phyloP scores from a whole-genome alignment of 2,888 invertebrate genomes.

The Cosmorhoe ocellata region DNA sequence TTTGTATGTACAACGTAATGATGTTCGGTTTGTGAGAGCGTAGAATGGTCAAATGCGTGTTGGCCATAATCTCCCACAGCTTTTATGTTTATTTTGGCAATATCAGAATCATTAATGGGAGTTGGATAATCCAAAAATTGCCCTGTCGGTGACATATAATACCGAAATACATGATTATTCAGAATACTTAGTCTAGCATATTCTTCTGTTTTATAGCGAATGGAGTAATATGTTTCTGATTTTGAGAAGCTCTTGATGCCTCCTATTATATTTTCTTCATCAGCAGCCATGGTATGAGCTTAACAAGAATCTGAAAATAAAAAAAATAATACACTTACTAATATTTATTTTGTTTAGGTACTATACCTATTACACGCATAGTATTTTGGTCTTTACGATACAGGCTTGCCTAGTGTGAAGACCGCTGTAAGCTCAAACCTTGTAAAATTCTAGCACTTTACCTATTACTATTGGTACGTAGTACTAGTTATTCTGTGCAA shows the following conservation, averaged over 20 bases:
- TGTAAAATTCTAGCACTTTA: too few species aligned
- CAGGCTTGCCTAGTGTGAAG: too few species aligned
- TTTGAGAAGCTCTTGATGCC: conserved; percentile 53
- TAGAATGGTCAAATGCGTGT: conserved; percentile 54
- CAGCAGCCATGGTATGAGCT: conserved; percentile 18
- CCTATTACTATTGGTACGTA: too few species aligned
- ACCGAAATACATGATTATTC: conserved; percentile 68
- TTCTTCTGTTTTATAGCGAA: conserved; percentile 60
- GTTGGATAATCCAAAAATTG: conserved; percentile 62
- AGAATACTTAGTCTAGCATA: conserved; percentile 57
- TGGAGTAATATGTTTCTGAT: conserved; percentile 48
- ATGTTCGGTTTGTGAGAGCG: conserved; percentile 41
- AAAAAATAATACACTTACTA: too few species aligned
- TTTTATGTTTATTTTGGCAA: conserved; percentile 62
- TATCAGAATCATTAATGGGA: conserved; percentile 57
- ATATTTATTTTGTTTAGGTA: too few species aligned
- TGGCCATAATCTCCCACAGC: conserved; percentile 55
- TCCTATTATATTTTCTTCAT: conserved; percentile 37
- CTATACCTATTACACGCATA: too few species aligned
- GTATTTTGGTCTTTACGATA: too few species aligned
- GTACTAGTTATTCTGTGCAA: too few species aligned
- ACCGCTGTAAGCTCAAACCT: too few species aligned
- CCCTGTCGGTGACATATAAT: conserved; percentile 65
- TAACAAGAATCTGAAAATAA: conserved; percentile 16
- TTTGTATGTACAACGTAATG: conserved; percentile 54